These are phyloP conservation scores for Neomicropteryx cornuta DNA, from an alignment of 1,140 invertebrate species.

Conservation along the genomic window DNA sequence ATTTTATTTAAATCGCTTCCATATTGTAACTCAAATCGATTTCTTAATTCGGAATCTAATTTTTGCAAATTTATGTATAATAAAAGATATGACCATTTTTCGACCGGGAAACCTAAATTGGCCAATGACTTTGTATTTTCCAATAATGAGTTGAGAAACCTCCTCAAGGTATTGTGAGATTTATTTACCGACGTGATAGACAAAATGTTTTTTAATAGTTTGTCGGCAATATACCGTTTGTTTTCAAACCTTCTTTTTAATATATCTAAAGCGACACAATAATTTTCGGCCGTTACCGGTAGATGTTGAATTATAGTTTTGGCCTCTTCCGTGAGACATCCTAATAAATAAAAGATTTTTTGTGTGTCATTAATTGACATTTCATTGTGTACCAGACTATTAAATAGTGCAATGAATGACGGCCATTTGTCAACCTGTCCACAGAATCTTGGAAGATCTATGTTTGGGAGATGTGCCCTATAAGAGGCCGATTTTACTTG, in stretches of 20 bases:
- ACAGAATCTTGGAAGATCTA: neutral
- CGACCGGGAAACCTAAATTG: neutral
- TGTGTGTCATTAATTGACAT: neutral
- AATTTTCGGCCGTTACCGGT: neutral
- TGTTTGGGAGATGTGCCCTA: neutral
- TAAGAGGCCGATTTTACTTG: no score
- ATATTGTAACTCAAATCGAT: conserved; percentile 1
- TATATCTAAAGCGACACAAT: neutral
- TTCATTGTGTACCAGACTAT: neutral
- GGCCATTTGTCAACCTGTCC: neutral
- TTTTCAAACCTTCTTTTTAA: neutral
- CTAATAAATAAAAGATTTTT: neutral
- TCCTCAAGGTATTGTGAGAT: neutral
- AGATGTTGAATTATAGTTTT: neutral
- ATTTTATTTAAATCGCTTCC: neutral
- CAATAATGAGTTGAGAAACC: neutral
- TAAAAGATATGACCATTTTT: neutral
- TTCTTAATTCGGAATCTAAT: neutral
- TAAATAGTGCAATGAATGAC: neutral
- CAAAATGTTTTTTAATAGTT: neutral
- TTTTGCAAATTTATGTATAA: neutral
- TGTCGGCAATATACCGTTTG: neutral
- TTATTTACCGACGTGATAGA: neutral
- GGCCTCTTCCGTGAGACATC: neutral
- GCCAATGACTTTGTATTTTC: neutral